Conservation (phyloP, 2,888 invertebrate species). For the Pherbina coryleti region DNA sequence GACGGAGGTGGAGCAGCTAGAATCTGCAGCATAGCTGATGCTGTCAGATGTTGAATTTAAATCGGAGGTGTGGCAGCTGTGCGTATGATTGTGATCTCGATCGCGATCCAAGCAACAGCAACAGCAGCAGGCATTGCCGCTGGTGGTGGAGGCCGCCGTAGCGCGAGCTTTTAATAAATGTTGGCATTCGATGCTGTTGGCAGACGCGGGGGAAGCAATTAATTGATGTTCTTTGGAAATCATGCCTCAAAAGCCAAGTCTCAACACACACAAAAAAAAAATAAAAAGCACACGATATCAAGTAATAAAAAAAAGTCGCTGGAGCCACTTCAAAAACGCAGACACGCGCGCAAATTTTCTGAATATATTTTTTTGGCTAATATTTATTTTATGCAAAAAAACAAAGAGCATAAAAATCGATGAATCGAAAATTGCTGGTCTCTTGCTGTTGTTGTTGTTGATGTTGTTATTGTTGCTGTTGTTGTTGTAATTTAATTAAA, state of each 20-base stretch:
- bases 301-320: not conserved
- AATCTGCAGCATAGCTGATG: not conserved
- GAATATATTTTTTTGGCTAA: not conserved
- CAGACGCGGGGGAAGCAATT: constrained; percentile 15
- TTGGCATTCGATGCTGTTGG: constrained; percentile 1
- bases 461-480: constrained; percentile 50
- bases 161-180: not conserved
- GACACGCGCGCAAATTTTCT: not conserved
- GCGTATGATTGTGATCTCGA: not conserved
- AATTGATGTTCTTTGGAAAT: constrained; percentile 22
- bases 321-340: not conserved
- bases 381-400: not conserved
- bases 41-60: constrained; percentile 15
- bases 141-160: not conserved
- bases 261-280: not conserved
- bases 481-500: constrained; percentile 54
- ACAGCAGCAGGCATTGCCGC: not conserved
- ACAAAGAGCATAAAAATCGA: not conserved
- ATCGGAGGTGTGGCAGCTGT: constrained; percentile 16
- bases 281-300: not conserved
- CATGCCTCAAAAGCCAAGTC: constrained; percentile 13
- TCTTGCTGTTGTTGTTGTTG: constrained; percentile 53
- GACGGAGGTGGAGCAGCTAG: constrained; percentile 27
- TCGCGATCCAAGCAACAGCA: not conserved
- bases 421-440: constrained; percentile 30